Evolutionary conservation across 2,113 vertebrate genomes (phyloP).

Genomic region (Quiscalus mexicanus): DNA sequence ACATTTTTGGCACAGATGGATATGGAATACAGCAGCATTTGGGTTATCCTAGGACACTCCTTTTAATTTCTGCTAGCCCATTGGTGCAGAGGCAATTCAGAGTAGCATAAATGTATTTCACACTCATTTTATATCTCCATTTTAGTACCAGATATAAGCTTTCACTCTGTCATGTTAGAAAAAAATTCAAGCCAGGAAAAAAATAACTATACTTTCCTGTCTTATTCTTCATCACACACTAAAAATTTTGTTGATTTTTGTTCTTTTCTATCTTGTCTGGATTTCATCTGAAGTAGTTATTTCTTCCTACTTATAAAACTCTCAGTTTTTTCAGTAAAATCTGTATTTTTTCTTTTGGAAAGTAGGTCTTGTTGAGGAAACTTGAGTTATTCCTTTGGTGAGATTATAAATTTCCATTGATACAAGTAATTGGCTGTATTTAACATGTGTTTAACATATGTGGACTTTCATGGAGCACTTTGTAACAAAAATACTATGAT

Average conservation of each 20-base stretch:
- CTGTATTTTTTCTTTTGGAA: neutral
- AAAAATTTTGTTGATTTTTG: neutral
- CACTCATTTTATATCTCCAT: neutral
- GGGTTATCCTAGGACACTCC: neutral
- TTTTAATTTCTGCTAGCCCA: neutral
- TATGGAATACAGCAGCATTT: neutral
- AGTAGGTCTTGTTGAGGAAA: neutral
- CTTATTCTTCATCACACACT: neutral
- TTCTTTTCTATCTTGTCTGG: neutral
- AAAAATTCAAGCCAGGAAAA: neutral
- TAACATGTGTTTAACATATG: neutral
- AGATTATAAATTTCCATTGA: neutral
- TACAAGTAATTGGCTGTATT: neutral
- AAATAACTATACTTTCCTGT: neutral
- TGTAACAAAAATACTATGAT: neutral
- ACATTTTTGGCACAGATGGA: neutral
- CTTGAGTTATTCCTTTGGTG: neutral
- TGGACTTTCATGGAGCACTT: neutral
- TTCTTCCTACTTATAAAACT: neutral
- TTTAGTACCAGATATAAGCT: neutral
- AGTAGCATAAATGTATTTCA: neutral
- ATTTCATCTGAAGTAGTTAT: neutral
- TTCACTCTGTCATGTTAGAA: neutral
- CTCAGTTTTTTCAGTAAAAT: neutral
- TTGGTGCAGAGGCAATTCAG: neutral